Conservation (phyloP, 1,140 invertebrate genomes). For the Himalopsyche phryganea region DNA sequence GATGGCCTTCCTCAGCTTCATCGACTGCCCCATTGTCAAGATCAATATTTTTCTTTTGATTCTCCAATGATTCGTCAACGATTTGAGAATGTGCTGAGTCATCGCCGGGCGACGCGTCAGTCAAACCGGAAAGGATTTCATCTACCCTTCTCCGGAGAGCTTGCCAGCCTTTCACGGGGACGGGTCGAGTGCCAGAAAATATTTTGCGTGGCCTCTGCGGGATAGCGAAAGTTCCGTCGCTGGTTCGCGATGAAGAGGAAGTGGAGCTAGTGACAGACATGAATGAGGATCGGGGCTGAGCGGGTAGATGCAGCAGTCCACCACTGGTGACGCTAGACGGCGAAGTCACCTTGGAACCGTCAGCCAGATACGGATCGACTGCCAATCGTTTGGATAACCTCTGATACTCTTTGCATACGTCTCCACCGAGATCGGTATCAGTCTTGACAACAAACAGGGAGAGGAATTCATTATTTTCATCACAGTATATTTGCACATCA, state of each 20-base stretch:
- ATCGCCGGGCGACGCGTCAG: constrained; percentile 34
- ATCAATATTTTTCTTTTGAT: no score
- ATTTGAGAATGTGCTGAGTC: constrained; percentile 6
- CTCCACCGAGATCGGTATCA: constrained; percentile 46
- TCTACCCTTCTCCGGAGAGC: constrained; percentile 46
- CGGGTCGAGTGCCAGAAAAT: constrained; percentile 39
- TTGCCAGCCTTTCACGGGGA: constrained; percentile 46
- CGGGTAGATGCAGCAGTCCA: constrained; percentile 43
- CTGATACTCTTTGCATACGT: constrained; percentile 50
- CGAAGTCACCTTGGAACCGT: constrained; percentile 44
- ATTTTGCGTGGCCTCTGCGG: constrained; percentile 47
- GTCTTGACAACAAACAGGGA: constrained; percentile 48
- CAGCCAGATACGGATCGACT: constrained; percentile 46
- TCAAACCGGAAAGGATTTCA: constrained; percentile 46
- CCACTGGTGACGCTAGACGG: constrained; percentile 49
- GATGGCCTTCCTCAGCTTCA: constrained; percentile 46
- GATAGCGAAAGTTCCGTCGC: constrained; percentile 48
- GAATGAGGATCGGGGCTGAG: constrained; percentile 43
- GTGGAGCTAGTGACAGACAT: constrained; percentile 45
- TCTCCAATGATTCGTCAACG: not conserved
- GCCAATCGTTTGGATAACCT: constrained; percentile 47
- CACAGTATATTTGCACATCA: constrained; percentile 46
- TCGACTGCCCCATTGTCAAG: not conserved
- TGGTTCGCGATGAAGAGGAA: constrained; percentile 46
- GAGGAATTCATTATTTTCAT: constrained; percentile 49